Percentiles rank a stretch among this genome's conserved stretches.
Evolutionary conservation across 2,888 invertebrate genomes (phyloP).

Genomic region (Neoaliturus tenellus): DNA sequence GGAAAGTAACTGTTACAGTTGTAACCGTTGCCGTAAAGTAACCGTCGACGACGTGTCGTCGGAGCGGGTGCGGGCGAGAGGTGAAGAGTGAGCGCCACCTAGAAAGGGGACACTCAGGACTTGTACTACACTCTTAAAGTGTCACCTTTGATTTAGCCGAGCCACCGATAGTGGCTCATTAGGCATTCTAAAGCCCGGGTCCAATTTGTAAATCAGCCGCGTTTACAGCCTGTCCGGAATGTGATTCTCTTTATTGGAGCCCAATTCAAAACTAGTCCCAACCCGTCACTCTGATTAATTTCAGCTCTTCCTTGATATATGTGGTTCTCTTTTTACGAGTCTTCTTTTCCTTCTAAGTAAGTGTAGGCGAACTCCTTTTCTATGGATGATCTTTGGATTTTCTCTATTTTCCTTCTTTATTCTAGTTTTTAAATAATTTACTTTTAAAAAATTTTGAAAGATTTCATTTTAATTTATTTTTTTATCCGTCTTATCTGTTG

Average conservation of each 20-base stretch:
- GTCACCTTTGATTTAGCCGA: slow-evolving; percentile 52
- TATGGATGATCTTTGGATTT: no score
- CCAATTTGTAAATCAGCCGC: slow-evolving; percentile 49
- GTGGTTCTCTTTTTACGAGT: not conserved
- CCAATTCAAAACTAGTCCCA: slow-evolving; percentile 45
- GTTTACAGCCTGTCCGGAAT: slow-evolving; percentile 38
- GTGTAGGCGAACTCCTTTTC: no score
- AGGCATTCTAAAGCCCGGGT: slow-evolving; percentile 50
- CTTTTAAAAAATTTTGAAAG: no score
- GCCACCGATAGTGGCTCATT: slow-evolving; percentile 44
- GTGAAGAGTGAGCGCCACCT: slow-evolving; percentile 8
- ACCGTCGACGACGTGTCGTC: no score
- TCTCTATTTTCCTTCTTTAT: no score
- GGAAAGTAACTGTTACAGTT: no score
- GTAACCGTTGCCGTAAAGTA: no score
- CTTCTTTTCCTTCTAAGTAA: not conserved
- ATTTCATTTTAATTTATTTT: no score
- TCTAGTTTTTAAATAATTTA: no score
- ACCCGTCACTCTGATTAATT: slow-evolving; percentile 35
- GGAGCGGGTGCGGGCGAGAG: not conserved
- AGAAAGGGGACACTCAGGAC: not conserved
- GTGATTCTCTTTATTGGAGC: slow-evolving; percentile 50
- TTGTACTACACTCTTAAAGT: slow-evolving; percentile 47
- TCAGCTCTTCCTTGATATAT: slow-evolving; percentile 49
- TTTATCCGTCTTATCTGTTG: no score